Evolutionary conservation across 1,140 invertebrate species (phyloP).

Genomic region (Wasmannia auropunctata): DNA sequence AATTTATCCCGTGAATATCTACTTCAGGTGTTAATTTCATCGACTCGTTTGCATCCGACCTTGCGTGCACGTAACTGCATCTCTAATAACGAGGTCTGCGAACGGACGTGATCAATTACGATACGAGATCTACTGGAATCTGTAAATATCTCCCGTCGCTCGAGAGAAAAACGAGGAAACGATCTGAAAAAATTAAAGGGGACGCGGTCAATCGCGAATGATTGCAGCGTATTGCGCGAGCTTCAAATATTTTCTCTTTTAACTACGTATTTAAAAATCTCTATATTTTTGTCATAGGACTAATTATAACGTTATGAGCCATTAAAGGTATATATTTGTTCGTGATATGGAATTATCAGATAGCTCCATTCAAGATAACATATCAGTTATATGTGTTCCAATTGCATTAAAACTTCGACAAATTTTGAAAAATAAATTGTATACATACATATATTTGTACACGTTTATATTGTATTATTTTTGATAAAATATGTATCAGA

Average conservation of each 20-base stretch:
- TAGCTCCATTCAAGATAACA: not conserved
- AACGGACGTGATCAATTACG: slow-evolving; percentile 63
- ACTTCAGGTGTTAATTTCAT: slow-evolving; percentile 37
- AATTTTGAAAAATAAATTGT: not conserved
- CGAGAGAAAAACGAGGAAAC: not conserved
- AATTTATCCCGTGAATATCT: slow-evolving; percentile 51
- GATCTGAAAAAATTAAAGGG: not conserved
- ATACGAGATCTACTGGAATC: slow-evolving; percentile 40
- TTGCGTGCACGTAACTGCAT: slow-evolving; percentile 57
- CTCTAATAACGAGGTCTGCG: slow-evolving; percentile 54
- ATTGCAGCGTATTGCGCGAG: not conserved
- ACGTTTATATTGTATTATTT: not conserved
- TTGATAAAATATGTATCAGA: not conserved
- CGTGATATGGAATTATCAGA: slow-evolving; percentile 30
- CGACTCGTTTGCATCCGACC: slow-evolving; percentile 54
- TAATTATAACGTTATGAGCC: not conserved
- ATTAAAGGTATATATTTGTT: slow-evolving; percentile 21
- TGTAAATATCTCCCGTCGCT: not conserved
- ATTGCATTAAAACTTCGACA: not conserved
- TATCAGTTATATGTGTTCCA: not conserved
- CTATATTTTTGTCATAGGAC: not conserved
- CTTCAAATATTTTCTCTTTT: not conserved
- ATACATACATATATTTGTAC: not conserved
- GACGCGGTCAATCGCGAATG: not conserved
- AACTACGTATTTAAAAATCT: not conserved